These are phyloP conservation scores for Echinarachnius parma DNA, from an alignment of 53 echinoderm and acorn worm species.

Conservation along the genomic window DNA sequence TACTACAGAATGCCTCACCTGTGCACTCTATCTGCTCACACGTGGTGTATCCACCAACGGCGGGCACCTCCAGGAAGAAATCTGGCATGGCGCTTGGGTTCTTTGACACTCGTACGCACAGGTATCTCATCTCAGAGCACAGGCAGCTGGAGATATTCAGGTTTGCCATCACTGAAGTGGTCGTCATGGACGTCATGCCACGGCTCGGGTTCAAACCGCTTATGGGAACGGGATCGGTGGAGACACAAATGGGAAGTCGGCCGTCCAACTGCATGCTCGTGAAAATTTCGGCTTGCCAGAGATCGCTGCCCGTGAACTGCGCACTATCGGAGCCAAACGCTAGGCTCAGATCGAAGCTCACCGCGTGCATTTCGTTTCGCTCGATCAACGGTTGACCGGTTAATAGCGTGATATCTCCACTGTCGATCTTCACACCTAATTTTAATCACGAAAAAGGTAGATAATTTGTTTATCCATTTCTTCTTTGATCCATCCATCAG, in stretches of 20 bases:
- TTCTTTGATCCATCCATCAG: no score
- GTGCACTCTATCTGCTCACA: neutral
- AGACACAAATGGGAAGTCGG: conserved; percentile 3
- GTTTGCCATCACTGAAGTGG: neutral
- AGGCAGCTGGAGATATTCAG: conserved; percentile 31
- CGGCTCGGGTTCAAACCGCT: conserved; percentile 5
- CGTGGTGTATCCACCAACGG: neutral
- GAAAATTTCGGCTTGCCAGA: conserved; percentile 50
- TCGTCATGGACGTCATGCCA: neutral
- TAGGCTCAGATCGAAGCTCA: conserved; percentile 21
- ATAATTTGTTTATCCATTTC: no score
- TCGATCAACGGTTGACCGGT: conserved; percentile 5
- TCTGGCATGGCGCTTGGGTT: conserved; percentile 40
- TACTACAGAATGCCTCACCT: conserved; percentile 8
- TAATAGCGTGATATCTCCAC: neutral
- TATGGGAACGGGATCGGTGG: conserved; percentile 1
- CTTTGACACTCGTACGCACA: conserved; percentile 38
- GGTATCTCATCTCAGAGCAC: conserved; percentile 39
- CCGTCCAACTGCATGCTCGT: neutral
- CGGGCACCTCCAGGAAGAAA: conserved; percentile 36
- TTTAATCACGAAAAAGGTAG: no score
- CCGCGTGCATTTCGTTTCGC: neutral
- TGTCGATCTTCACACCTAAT: conserved; percentile 7
- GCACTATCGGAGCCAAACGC: conserved; percentile 28
- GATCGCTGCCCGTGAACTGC: conserved; percentile 39